Percentiles rank a stretch among this genome's conserved stretches.
Evolutionary conservation across 2,797 vertebrate species (phyloP).

Genomic region (Halcyon chelicuti): DNA sequence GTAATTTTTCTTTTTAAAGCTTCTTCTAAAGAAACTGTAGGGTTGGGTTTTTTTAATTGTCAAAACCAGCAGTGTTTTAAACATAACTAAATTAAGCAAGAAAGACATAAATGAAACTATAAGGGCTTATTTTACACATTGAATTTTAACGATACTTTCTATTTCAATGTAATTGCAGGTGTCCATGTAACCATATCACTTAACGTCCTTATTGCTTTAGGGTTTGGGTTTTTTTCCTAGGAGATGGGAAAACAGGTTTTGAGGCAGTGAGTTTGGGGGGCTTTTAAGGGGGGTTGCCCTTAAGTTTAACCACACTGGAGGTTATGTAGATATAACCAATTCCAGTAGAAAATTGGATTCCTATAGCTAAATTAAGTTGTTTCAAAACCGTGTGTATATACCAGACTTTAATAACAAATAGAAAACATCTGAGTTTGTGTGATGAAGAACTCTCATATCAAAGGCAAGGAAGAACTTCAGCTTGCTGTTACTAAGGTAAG

Average conservation of each 20-base stretch:
- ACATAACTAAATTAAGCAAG: neutral
- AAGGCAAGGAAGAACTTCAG: conserved; percentile 1
- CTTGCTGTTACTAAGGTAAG: conserved; percentile 54
- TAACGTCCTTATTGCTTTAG: neutral
- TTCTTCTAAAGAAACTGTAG: neutral
- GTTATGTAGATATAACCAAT: neutral
- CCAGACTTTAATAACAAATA: neutral
- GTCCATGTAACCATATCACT: neutral
- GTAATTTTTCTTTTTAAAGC: neutral
- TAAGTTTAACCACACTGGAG: neutral
- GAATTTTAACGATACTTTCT: neutral
- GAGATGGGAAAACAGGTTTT: neutral
- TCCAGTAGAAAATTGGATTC: neutral
- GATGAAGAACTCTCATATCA: conserved; percentile 21
- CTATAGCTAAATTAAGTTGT: neutral
- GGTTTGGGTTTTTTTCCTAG: neutral
- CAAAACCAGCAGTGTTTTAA: neutral
- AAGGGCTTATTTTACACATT: neutral
- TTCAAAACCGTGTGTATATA: neutral
- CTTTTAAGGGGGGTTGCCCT: neutral
- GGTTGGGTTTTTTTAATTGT: neutral
- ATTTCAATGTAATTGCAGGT: neutral
- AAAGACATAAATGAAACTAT: neutral
- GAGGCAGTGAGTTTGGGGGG: neutral
- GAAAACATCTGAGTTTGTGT: neutral